Percentiles rank a stretch among this genome's conserved stretches.
phyloP scores from a whole-genome alignment of 2,888 invertebrate genomes.

The Eurytoma californica region DNA sequence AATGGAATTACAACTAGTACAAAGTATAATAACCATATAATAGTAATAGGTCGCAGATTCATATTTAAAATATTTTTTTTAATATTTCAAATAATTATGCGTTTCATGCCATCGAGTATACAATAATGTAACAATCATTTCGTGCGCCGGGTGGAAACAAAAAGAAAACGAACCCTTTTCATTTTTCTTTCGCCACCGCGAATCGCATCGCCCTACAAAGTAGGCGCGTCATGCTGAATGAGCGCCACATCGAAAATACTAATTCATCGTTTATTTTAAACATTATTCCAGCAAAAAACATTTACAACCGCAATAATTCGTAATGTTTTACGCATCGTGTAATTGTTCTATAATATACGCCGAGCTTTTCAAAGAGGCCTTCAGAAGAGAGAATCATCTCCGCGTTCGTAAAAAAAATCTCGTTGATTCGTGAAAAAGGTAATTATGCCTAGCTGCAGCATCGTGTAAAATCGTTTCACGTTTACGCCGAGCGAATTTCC shows the following conservation, averaged over 20 bases:
- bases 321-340: constrained; percentile 37
- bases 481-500: background rate
- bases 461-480: background rate
- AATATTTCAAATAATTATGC: constrained; percentile 58
- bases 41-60: constrained; percentile 42
- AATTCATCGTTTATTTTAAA: constrained; percentile 28
- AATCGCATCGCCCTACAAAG: constrained; percentile 12
- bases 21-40: constrained; percentile 48
- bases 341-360: constrained; percentile 20
- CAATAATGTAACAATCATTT: constrained; percentile 48
- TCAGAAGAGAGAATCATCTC: constrained; percentile 53
- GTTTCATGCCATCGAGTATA: constrained; percentile 39
- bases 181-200: constrained; percentile 38
- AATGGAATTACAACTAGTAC: constrained; percentile 58
- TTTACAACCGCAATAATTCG: constrained; percentile 50
- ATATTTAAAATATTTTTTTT: constrained; percentile 49
- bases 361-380: constrained; percentile 39
- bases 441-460: constrained; percentile 1
- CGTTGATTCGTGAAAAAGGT: constrained; percentile 8
- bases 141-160: constrained; percentile 41
- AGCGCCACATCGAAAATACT: constrained; percentile 45
- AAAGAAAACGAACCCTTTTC: constrained; percentile 9
- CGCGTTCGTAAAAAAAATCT: background rate
- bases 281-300: constrained; percentile 46
- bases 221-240: constrained; percentile 26